Base-by-base conservation (phyloP, 2,888 invertebrate genomes). In the Taphrorychus bicolor region DNA sequence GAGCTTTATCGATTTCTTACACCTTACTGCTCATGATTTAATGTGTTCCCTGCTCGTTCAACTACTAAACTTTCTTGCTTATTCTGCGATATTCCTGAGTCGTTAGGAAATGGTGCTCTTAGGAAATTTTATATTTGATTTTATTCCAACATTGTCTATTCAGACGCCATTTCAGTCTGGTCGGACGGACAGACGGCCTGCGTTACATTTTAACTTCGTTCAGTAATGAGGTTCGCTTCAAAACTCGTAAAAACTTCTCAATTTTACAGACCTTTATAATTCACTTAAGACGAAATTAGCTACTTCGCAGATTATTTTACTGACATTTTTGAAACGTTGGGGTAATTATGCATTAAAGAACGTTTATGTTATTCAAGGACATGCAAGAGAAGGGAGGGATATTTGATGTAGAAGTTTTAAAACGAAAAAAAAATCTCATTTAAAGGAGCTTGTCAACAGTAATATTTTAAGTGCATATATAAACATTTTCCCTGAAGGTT, bases 21-120 rank as follows among this genome's bases (percentile, higher is more conserved):
- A 45, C 45, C 45, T 45, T 45, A 45, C 16, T 45, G 45, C 45
- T 45, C 17, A 45, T 45, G 45, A 45, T 45, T 45, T 45, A 45
- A 45, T 45, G 45, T 45, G 45, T 45, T 11, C 45, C 5, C 14
- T 14, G 16, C 17, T 7, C 45, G 45, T 45, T 45, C 45, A 45
- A 45, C 9, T 7, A 7, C 9, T 45, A 45, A 45, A 45, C 14
- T 17, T 45, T 16, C 5, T 45, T 17, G 7, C 45, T 45, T 45
- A 45, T 45, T 45, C 45, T 11, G 45, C 45, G 45, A 16, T 45
- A 45, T 45, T 45, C 17, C 14, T 14, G 14, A 45, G 17, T 7
- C 7, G 14, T n/a, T 14, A 45, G 45, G 7, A 14, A 7, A 45
- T 16, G 14, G 45, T 17, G 7, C 45, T 45, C 17, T 45, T n/a